Conservation (phyloP, 2,888 invertebrate genomes). For the Pediacus dermestoides region DNA sequence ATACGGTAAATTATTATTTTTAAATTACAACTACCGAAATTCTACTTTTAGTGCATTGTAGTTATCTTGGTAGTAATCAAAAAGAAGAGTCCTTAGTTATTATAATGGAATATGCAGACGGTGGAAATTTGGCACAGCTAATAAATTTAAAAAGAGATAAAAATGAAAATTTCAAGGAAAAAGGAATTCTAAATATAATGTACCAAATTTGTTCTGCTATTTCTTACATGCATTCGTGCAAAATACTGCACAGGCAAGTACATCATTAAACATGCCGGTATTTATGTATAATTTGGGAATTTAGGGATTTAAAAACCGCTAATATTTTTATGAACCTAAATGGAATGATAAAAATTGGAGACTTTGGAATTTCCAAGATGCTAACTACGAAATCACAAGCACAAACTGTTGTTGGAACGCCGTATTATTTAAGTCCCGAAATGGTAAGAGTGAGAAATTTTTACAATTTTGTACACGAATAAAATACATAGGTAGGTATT, state of each 20-base stretch:
- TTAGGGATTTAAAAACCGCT: conserved; percentile 69
- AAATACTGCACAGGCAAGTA: conserved; percentile 56
- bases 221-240: conserved; percentile 66
- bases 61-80: conserved; percentile 71
- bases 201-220: conserved; percentile 68
- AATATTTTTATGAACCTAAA: conserved; percentile 69
- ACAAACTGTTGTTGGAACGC: conserved; percentile 68
- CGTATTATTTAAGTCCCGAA: conserved; percentile 72
- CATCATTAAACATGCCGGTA: background rate
- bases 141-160: conserved; percentile 52
- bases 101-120: conserved; percentile 78
- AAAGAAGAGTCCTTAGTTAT: conserved; percentile 67
- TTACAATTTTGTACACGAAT: too few relatives aligned
- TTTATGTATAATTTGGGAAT: too few relatives aligned
- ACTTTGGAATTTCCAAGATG: conserved; percentile 74
- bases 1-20: conserved; percentile 55
- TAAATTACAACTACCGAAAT: too few relatives aligned
- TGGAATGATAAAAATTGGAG: conserved; percentile 66
- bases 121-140: conserved; percentile 66
- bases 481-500: too few relatives aligned
- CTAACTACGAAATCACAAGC: conserved; percentile 65
- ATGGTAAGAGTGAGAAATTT: too few relatives aligned
- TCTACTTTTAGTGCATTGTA: conserved; percentile 33
- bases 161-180: conserved; percentile 55
- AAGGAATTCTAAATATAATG: conserved; percentile 60